A percentile compares a stretch with the other conserved stretches of the same genome.
Conservation (phyloP, 2,797 vertebrate genomes). For the Catostomus latipinnis region DNA sequence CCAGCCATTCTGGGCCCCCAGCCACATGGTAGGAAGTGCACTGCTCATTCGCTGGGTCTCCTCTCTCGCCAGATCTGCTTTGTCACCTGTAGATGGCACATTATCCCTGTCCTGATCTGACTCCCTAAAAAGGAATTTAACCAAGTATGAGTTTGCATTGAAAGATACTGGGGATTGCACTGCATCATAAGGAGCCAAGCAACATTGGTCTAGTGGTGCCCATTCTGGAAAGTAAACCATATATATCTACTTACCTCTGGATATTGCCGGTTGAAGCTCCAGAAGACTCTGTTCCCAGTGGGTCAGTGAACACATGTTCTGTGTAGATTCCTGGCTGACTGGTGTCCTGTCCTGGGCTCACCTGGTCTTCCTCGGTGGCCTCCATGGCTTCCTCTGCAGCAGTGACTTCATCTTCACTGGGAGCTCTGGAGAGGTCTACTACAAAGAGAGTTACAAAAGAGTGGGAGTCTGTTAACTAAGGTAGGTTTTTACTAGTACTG, state of each 20-base stretch:
- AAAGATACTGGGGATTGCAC: neutral
- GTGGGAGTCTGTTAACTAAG: too few relatives aligned
- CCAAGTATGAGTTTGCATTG: neutral
- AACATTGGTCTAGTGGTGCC: too few relatives aligned
- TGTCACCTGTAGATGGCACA: constrained; percentile 75
- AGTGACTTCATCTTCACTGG: constrained; percentile 72
- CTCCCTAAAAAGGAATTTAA: constrained; percentile 70
- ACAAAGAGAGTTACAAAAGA: constrained; percentile 17
- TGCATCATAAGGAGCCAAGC: too few relatives aligned
- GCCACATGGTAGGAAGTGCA: constrained; percentile 96
- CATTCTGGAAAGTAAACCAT: neutral
- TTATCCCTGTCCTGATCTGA: constrained; percentile 79
- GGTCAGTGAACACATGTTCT: constrained; percentile 97
- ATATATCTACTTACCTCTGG: constrained; percentile 65
- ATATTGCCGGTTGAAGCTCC: constrained; percentile 75
- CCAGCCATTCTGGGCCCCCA: constrained; percentile 98
- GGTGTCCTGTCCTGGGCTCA: constrained; percentile 76
- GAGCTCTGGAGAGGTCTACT: constrained; percentile 79
- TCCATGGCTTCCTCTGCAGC: constrained; percentile 89
- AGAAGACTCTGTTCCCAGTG: constrained; percentile 87
- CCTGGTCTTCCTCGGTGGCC: constrained; percentile 87
- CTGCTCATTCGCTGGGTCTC: constrained; percentile 96
- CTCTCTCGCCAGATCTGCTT: constrained; percentile 84
- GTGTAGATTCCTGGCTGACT: constrained; percentile 94
- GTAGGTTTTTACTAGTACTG: too few relatives aligned